A percentile compares a stretch with the other conserved stretches of the same genome.
These are phyloP conservation scores for Gymnogyps californianus DNA, from an alignment of 2,113 vertebrate genomes.

Conservation along the genomic window DNA sequence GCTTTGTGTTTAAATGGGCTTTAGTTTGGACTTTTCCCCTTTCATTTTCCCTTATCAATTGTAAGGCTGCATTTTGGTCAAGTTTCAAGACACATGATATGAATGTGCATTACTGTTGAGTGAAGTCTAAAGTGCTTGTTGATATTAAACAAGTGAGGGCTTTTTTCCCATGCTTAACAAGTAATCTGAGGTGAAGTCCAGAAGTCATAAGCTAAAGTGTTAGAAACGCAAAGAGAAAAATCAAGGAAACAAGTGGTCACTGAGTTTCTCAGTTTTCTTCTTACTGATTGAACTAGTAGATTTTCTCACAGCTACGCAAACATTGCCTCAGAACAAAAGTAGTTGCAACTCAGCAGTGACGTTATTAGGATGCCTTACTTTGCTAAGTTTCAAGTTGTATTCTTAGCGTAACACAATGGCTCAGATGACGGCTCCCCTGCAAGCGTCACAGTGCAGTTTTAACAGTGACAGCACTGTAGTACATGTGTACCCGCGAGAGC, in stretches of 20 bases:
- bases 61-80: constrained; percentile 2
- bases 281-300: neutral
- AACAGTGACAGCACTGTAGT: neutral
- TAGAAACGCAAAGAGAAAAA: neutral
- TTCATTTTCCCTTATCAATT: neutral
- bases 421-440: neutral
- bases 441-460: neutral
- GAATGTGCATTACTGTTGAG: neutral
- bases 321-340: neutral
- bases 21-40: neutral
- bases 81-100: neutral
- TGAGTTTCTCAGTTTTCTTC: neutral
- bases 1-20: constrained; percentile 45
- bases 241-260: neutral
- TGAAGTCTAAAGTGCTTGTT: constrained; percentile 13
- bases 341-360: neutral
- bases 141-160: constrained; percentile 8
- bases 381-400: neutral
- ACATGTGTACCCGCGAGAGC: neutral
- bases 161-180: neutral
- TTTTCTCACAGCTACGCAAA: neutral
- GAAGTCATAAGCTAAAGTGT: neutral
- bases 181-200: neutral
- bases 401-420: neutral
- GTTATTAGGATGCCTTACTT: neutral